Evolutionary conservation across 2,113 vertebrate genomes (phyloP).

Genomic region (Cavia aperea): DNA sequence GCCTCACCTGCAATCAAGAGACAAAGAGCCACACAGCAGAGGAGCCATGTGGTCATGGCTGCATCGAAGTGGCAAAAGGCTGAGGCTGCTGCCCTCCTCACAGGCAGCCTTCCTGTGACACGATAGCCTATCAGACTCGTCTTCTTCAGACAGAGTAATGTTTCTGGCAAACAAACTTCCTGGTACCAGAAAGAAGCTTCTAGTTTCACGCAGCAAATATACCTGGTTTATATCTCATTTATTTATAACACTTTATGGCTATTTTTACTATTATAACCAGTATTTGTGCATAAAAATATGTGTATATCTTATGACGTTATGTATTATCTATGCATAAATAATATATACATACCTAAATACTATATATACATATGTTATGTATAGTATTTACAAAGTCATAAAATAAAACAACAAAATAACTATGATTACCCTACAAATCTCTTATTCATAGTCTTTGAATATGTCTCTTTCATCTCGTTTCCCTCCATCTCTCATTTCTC

Average conservation of each 20-base stretch:
- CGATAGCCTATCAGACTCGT: background rate
- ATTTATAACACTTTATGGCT: background rate
- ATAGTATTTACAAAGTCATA: background rate
- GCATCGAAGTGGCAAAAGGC: fast-evolving
- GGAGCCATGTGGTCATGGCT: background rate
- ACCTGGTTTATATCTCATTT: background rate
- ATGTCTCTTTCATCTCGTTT: background rate
- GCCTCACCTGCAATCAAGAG: background rate
- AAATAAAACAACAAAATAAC: background rate
- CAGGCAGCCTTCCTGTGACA: background rate
- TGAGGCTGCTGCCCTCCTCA: background rate
- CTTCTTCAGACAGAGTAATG: background rate
- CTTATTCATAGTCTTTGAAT: background rate
- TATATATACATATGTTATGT: background rate
- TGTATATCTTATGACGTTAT: too few relatives aligned
- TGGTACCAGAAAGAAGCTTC: background rate
- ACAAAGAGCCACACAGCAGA: conserved; percentile 6
- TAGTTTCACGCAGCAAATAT: background rate
- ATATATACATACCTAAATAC: too few relatives aligned
- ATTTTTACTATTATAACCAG: background rate
- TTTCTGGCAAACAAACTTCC: background rate
- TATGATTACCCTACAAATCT: background rate
- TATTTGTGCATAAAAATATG: too few relatives aligned
- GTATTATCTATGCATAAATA: too few relatives aligned
- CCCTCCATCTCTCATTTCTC: too few relatives aligned